Evolutionary conservation across 2,797 vertebrate genomes (phyloP).

Genomic region (Sebastes nivosus): DNA sequence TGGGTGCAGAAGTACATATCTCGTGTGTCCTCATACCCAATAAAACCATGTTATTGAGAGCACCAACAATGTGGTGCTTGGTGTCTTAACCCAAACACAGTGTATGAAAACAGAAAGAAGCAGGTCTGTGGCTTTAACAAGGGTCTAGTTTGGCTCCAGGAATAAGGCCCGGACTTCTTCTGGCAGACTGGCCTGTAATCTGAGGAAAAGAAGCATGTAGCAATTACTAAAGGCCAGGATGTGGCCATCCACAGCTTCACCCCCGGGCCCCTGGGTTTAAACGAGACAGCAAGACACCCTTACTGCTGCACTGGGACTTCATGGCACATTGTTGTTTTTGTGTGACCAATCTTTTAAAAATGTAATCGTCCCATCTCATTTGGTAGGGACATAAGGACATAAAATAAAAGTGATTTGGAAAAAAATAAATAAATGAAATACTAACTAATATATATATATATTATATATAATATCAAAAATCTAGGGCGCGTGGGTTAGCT

Average conservation of each 20-base stretch:
- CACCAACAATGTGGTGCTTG: constrained; percentile 68
- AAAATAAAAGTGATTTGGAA: neutral
- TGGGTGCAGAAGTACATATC: constrained; percentile 61
- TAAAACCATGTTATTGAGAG: constrained; percentile 68
- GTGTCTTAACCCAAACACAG: constrained; percentile 73
- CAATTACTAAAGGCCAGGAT: constrained; percentile 82
- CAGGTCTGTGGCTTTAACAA: constrained; percentile 79
- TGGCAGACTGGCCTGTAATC: constrained; percentile 82
- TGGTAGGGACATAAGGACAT: neutral
- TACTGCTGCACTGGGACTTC: constrained; percentile 40
- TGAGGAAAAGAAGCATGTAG: constrained; percentile 80
- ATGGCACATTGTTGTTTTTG: constrained; percentile 16
- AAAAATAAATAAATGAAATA: neutral
- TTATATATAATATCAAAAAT: neutral
- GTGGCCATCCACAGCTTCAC: constrained; percentile 75
- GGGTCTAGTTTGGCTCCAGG: constrained; percentile 81
- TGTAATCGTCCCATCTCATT: neutral
- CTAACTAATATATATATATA: too few species aligned
- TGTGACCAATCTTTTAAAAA: constrained; percentile 15
- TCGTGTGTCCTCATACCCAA: constrained; percentile 54
- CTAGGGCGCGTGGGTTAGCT: too few species aligned
- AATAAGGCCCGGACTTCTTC: constrained; percentile 79
- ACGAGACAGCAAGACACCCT: constrained; percentile 37
- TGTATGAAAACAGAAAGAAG: constrained; percentile 79
- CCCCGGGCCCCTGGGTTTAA: constrained; percentile 61